These are phyloP conservation scores for Sinelater perroti DNA, from an alignment of 2,888 invertebrate species.

Conservation along the genomic window DNA sequence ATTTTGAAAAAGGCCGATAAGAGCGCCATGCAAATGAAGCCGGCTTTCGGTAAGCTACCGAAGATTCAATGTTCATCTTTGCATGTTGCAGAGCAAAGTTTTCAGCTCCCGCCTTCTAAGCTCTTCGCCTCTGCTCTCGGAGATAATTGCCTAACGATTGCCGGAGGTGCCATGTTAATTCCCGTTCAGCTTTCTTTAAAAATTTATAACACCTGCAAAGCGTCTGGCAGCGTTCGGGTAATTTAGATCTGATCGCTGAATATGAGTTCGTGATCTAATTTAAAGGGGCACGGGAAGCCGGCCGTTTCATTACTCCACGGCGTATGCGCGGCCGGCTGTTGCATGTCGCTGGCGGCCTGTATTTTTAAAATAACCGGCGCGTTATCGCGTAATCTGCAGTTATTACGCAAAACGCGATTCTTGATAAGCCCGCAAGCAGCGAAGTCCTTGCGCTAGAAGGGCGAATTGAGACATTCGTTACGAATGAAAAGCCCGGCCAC, in stretches of 20 bases:
- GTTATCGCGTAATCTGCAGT: slow-evolving; percentile 48
- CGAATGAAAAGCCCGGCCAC: not conserved
- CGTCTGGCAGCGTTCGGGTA: slow-evolving; percentile 32
- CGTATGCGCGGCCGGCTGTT: slow-evolving; percentile 37
- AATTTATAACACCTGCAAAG: slow-evolving; percentile 36
- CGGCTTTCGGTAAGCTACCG: too few relatives aligned
- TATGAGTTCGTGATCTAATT: slow-evolving; percentile 47
- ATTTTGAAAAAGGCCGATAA: too few relatives aligned
- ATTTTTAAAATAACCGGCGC: slow-evolving; percentile 48
- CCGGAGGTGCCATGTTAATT: slow-evolving; percentile 25
- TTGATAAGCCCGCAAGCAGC: slow-evolving; percentile 44
- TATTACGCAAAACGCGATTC: slow-evolving; percentile 51
- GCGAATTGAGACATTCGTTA: slow-evolving; percentile 33
- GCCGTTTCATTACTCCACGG: slow-evolving; percentile 47
- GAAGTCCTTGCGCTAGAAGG: slow-evolving; percentile 26
- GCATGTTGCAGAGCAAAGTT: slow-evolving; percentile 8
- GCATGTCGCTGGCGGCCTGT: slow-evolving; percentile 45
- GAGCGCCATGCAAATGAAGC: too few relatives aligned
- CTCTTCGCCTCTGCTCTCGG: slow-evolving; percentile 1
- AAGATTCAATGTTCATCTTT: slow-evolving; percentile 24
- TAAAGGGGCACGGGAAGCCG: slow-evolving; percentile 40
- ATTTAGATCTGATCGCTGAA: slow-evolving; percentile 41
- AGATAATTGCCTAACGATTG: slow-evolving; percentile 16
- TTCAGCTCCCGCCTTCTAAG: slow-evolving; percentile 1
- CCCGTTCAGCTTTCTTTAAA: slow-evolving; percentile 24